Evolutionary conservation across 2,797 vertebrate genomes (phyloP).

Genomic region (Taeniopygia guttata): DNA sequence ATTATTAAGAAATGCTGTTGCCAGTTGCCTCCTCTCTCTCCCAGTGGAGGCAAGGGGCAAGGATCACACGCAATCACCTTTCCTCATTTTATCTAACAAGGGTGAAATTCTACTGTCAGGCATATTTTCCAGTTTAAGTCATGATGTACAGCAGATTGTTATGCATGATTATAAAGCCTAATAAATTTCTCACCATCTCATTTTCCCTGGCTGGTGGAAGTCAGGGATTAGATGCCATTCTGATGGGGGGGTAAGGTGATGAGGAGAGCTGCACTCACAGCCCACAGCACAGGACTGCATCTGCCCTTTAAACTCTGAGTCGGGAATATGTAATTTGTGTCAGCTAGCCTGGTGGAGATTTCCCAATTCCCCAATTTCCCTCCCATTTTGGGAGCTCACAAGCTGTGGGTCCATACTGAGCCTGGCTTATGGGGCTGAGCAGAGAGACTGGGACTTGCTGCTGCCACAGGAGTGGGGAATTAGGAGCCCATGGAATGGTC

Average conservation of each 20-base stretch:
- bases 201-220: neutral
- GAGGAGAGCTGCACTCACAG: neutral
- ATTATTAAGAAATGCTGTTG: neutral
- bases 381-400: neutral
- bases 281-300: neutral
- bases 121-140: conserved; percentile 36
- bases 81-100: conserved; percentile 45
- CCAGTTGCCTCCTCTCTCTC: neutral
- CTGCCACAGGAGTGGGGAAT: neutral
- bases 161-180: conserved; percentile 33
- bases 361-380: neutral
- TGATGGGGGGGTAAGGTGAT: neutral
- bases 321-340: neutral
- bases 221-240: neutral
- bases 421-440: neutral
- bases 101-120: conserved; percentile 56
- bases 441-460: neutral
- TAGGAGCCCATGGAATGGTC: neutral
- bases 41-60: neutral
- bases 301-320: neutral
- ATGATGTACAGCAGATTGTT: conserved; percentile 30
- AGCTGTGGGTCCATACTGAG: neutral
- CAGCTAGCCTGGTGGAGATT: neutral
- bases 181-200: conserved; percentile 16
- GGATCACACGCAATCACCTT: conserved; percentile 35